A percentile compares a stretch with the other conserved stretches of the same genome.
These are phyloP conservation scores for Mastigias papua DNA, from an alignment of 30 jellyfish, hydroid and myxozoan genomes.

Conservation along the genomic window DNA sequence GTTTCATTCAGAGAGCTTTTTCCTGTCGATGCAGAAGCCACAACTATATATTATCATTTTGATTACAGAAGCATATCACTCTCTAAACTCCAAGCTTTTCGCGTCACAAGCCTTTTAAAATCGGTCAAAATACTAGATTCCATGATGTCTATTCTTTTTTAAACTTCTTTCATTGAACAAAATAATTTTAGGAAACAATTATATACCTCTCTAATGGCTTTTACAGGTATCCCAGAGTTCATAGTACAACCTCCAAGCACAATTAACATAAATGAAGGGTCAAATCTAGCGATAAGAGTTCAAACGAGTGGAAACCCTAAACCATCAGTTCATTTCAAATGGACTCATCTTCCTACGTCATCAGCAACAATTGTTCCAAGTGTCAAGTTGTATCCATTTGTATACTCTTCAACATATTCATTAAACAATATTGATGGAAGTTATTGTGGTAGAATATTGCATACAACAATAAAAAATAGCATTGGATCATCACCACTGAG, in stretches of 20 bases:
- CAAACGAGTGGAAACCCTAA: constrained; percentile 27
- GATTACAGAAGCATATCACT: too few species aligned
- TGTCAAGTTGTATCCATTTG: background rate
- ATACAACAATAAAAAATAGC: background rate
- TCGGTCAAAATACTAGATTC: too few species aligned
- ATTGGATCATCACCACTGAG: background rate
- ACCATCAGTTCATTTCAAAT: constrained; percentile 8
- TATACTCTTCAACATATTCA: background rate
- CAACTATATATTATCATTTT: too few species aligned
- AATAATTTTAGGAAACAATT: too few species aligned
- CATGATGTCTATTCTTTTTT: too few species aligned
- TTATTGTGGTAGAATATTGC: constrained; percentile 28
- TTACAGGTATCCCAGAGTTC: constrained; percentile 23
- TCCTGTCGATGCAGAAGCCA: too few species aligned
- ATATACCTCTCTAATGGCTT: background rate
- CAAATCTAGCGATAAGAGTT: constrained; percentile 5
- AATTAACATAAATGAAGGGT: background rate
- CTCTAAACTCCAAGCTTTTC: too few species aligned
- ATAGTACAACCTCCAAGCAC: background rate
- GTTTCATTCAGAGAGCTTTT: too few species aligned
- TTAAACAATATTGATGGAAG: constrained; percentile 7
- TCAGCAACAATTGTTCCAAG: background rate
- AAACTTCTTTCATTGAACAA: too few species aligned
- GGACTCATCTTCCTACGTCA: constrained; percentile 23
- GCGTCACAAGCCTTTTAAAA: too few species aligned